phyloP scores from a whole-genome alignment of 2,113 vertebrate genomes.

The Erpornis zantholeuca region DNA sequence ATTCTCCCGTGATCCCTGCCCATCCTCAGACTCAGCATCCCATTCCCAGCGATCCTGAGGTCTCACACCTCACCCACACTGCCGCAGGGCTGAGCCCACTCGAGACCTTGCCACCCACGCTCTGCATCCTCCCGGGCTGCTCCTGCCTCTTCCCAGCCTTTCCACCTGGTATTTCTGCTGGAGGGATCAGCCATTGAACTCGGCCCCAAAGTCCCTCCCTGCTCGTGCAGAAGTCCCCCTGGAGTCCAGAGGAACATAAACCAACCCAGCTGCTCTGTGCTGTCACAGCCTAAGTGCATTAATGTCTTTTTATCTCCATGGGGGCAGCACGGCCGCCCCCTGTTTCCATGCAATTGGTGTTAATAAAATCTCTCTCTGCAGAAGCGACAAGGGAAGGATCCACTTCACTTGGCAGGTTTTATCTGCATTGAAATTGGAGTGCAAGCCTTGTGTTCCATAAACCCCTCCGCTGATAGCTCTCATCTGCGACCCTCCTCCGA shows the following conservation, averaged over 20 bases:
- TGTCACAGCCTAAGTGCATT: conserved; percentile 53
- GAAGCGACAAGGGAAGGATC: conserved; percentile 9
- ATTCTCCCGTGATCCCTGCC: background rate
- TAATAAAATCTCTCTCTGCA: conserved; percentile 48
- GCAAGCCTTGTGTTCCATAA: background rate
- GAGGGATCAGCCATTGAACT: background rate
- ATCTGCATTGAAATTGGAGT: conserved; percentile 37
- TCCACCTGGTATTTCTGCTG: rapidly evolving
- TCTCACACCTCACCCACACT: background rate
- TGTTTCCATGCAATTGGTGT: background rate
- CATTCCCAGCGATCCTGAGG: background rate
- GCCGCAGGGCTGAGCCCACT: background rate
- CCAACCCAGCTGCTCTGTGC: background rate
- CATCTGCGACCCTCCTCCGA: background rate
- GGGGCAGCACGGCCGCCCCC: background rate
- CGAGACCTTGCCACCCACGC: rapidly evolving
- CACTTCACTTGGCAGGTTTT: conserved; percentile 10
- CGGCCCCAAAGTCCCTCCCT: background rate
- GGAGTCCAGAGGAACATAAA: conserved; percentile 26
- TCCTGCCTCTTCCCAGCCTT: background rate
- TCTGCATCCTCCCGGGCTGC: rapidly evolving
- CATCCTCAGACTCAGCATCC: background rate
- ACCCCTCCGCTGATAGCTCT: conserved; percentile 6
- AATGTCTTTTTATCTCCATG: conserved; percentile 24
- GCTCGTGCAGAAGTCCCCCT: background rate